These are phyloP conservation scores for Etia nguti DNA, from an alignment of 2,113 vertebrate species.

Conservation along the genomic window DNA sequence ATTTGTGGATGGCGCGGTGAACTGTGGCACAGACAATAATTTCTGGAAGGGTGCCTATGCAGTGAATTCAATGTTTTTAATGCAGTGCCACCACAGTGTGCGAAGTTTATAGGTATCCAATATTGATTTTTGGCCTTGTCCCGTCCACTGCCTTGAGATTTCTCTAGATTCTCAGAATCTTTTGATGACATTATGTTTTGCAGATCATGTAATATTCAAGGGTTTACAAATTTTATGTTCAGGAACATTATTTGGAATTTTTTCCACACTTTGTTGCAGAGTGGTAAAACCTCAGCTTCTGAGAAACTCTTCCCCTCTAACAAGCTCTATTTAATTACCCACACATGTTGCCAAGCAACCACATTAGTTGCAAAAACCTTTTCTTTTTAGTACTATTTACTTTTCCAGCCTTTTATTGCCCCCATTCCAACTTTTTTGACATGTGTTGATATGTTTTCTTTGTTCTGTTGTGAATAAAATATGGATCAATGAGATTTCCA, in stretches of 20 bases:
- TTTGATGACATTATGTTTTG: background rate
- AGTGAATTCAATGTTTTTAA: background rate
- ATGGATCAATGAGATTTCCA: background rate
- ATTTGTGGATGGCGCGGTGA: background rate
- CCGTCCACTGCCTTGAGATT: background rate
- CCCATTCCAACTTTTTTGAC: background rate
- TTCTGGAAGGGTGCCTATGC: background rate
- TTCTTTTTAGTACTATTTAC: background rate
- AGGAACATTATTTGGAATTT: background rate
- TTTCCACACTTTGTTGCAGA: background rate
- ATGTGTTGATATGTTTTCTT: background rate
- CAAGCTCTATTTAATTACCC: background rate
- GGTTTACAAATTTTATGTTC: background rate
- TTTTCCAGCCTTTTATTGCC: background rate
- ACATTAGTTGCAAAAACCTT: background rate
- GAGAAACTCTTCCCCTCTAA: background rate
- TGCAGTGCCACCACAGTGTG: background rate
- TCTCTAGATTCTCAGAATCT: background rate
- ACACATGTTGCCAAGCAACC: background rate
- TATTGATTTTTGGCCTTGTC: background rate
- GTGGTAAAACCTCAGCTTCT: background rate
- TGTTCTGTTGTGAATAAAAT: background rate
- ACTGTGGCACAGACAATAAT: background rate
- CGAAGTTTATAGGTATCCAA: background rate
- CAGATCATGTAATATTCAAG: background rate